Base-by-base conservation (phyloP, 2,797 vertebrate species). In the Picus viridis region DNA sequence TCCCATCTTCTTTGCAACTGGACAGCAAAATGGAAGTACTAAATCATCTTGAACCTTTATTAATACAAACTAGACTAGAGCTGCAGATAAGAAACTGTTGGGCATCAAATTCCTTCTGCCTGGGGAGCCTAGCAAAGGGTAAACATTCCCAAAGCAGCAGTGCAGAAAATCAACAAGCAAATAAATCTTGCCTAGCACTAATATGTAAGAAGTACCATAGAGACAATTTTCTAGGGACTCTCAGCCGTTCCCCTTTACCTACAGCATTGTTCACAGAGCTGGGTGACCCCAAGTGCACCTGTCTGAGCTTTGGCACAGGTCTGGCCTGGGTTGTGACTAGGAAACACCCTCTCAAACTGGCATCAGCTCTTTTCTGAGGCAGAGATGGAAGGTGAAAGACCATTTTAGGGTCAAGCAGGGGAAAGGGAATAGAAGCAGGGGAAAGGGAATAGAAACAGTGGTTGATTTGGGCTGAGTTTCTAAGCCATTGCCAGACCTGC, bases 81-180 rank as follows among this genome's bases (percentile, higher is more conserved):
- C 17, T 87, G 62, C 62, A 85, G 72, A 85, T 80, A 92, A 88
- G 67, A 73, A 87, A 76, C 75, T 54, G 11, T 45, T 43, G 54
- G 58, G 77, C 75, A 77, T 47, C 8, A 64, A n/a, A 87, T 74
- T 89, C 65, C 75, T 93, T 32, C 82, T 90, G 58, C 75, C 36
- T 83, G 41, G 62, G 72, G 27, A 92, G 47, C 62, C 47, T 72
- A 77, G 56, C 32, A 69, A 89, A 83, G 82, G 17, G 58, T 68
- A 90, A 92, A 85, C 77, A 72, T 74, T 43, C 45, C 26, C 24
- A 43, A 43, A 65, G 63, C 70, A 85, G 14, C 30, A 43, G 23
- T 63, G 87, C 71, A 63, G 75, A 94, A 94, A 95, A 62, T 30
- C 92, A 94, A 82, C n/a, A 85, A 71, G 65, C 70, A 77, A 77